These are phyloP conservation scores for Chloromyia formosa DNA, from an alignment of 2,888 invertebrate species.

Conservation along the genomic window DNA sequence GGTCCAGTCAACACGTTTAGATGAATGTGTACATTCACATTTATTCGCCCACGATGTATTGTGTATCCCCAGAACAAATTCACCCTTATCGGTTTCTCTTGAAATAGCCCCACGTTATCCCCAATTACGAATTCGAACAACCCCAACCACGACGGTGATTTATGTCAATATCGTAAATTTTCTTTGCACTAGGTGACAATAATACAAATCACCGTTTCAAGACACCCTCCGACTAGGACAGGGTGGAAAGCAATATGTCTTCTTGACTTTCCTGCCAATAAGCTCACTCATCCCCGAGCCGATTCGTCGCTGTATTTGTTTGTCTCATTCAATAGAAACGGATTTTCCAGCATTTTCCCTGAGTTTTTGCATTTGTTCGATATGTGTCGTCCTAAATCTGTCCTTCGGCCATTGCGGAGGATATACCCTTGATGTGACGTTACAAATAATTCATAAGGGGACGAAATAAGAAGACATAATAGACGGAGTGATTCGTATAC, in stretches of 20 bases:
- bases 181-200: conserved; percentile 47
- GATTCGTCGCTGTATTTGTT: neutral
- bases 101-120: conserved; percentile 14
- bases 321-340: neutral
- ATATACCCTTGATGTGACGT: neutral
- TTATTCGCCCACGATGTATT: neutral
- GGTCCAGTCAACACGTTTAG: conserved; percentile 4
- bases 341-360: too few species aligned
- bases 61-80: conserved; percentile 47
- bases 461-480: conserved; percentile 23
- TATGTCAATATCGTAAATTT: conserved; percentile 46
- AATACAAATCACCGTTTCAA: conserved; percentile 46
- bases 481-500: conserved; percentile 7
- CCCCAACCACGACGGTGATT: conserved; percentile 42
- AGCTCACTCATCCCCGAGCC: neutral
- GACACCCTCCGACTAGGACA: conserved; percentile 7
- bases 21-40: neutral
- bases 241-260: conserved; percentile 19
- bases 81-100: conserved; percentile 47
- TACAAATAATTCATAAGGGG: conserved; percentile 34
- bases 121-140: conserved; percentile 14
- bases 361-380: too few species aligned
- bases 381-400: too few species aligned
- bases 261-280: conserved; percentile 9
- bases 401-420: too few species aligned